These are phyloP conservation scores for Rhagoletis pomonella DNA, from an alignment of 1,140 invertebrate genomes.

Conservation along the genomic window DNA sequence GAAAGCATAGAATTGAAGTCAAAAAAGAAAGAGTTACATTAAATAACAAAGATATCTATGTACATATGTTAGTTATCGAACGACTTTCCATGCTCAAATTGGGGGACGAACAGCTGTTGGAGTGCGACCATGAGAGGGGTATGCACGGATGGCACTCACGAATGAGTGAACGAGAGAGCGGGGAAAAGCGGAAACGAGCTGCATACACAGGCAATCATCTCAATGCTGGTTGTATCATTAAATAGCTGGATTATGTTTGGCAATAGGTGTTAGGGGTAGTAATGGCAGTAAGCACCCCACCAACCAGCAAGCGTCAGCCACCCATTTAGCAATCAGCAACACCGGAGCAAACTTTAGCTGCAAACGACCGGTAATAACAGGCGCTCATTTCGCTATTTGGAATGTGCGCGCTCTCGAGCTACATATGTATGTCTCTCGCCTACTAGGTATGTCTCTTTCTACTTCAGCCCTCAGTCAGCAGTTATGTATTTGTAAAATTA, in stretches of 20 bases:
- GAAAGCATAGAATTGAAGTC: not conserved
- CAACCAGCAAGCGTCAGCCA: not conserved
- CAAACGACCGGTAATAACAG: no score
- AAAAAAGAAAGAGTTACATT: not conserved
- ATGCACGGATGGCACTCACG: not conserved
- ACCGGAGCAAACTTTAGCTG: not conserved
- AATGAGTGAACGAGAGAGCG: not conserved
- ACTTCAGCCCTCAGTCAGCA: not conserved
- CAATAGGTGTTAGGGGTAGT: no score
- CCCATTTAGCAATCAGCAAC: not conserved
- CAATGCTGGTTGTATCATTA: no score
- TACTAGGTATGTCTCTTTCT: no score
- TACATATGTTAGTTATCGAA: no score
- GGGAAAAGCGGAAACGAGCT: not conserved
- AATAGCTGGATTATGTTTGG: no score
- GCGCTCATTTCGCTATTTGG: not conserved
- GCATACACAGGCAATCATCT: no score
- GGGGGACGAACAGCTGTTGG: constrained; percentile 8
- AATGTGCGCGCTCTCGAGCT: not conserved
- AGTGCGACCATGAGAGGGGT: not conserved
- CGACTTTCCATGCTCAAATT: not conserved
- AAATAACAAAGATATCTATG: not conserved
- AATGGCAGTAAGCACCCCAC: not conserved
- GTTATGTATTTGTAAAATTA: constrained; percentile 24
- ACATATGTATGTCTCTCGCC: not conserved